Evolutionary conservation across 2,888 invertebrate species (phyloP).

Genomic region (Rhaphigaster nebulosa): DNA sequence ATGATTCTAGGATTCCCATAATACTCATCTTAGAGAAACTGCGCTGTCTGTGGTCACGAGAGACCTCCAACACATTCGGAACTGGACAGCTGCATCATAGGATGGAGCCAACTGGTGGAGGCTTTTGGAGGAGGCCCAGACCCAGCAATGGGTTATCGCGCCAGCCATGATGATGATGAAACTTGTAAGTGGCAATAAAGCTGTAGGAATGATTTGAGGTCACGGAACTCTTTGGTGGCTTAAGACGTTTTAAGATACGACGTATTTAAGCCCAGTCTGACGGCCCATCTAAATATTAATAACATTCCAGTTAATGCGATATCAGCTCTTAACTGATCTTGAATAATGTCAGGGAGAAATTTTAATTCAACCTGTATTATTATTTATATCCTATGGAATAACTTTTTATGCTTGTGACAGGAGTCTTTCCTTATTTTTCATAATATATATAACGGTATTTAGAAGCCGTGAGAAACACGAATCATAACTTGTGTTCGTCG

Average conservation of each 20-base stretch:
- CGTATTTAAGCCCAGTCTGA: not conserved
- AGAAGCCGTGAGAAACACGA: not conserved
- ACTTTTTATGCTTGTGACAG: not conserved
- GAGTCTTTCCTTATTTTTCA: not conserved
- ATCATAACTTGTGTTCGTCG: not conserved
- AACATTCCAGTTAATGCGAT: not conserved
- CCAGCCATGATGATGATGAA: too few species aligned
- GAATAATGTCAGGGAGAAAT: not conserved
- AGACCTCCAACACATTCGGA: too few species aligned
- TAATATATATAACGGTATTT: not conserved
- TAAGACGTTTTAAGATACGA: not conserved
- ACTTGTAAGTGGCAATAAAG: too few species aligned
- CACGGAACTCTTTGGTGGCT: too few species aligned
- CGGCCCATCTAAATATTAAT: not conserved
- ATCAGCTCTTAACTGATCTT: conserved; percentile 21
- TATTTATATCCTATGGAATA: not conserved
- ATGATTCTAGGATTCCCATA: too few species aligned
- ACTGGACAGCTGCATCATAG: too few species aligned
- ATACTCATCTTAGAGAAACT: too few species aligned
- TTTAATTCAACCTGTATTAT: not conserved
- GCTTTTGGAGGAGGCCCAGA: too few species aligned
- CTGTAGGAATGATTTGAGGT: too few species aligned
- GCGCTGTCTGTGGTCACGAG: too few species aligned
- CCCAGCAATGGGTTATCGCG: too few species aligned
- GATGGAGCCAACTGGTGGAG: too few species aligned